phyloP scores from a whole-genome alignment of 1,140 invertebrate genomes.

The Drepana arcuata region DNA sequence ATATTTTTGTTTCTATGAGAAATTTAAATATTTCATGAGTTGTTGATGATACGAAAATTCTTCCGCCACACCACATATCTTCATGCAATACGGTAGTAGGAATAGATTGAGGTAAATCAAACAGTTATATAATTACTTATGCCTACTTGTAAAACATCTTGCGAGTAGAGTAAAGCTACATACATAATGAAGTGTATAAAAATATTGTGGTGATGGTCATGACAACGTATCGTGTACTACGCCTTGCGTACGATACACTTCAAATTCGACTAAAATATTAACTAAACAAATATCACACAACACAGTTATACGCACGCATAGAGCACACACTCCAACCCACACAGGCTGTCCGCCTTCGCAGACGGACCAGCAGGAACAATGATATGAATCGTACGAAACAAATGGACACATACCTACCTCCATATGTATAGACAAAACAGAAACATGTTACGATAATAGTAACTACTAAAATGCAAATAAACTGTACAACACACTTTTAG shows the following conservation, averaged over 20 bases:
- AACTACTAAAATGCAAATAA: too few relatives aligned
- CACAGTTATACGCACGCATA: slow-evolving; percentile 14
- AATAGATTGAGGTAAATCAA: slow-evolving; percentile 50
- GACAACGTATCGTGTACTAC: slow-evolving; percentile 27
- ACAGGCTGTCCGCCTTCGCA: too few relatives aligned
- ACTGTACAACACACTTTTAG: too few relatives aligned
- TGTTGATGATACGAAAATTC: slow-evolving; percentile 41
- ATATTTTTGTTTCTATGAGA: slow-evolving; percentile 10
- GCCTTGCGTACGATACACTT: slow-evolving; percentile 39
- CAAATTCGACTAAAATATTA: slow-evolving; percentile 45
- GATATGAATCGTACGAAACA: slow-evolving; percentile 11
- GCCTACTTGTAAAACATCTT: too few relatives aligned
- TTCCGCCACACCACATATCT: slow-evolving; percentile 29
- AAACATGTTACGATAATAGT: too few relatives aligned
- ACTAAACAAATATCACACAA: slow-evolving; percentile 51
- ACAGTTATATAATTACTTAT: slow-evolving; percentile 25
- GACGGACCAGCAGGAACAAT: slow-evolving; percentile 34
- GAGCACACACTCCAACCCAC: too few relatives aligned
- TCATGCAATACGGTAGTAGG: slow-evolving; percentile 43
- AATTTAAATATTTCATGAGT: slow-evolving; percentile 26
- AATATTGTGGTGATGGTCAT: slow-evolving; percentile 29
- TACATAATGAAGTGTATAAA: slow-evolving; percentile 39
- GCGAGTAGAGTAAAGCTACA: slow-evolving; percentile 42
- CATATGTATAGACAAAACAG: too few relatives aligned
- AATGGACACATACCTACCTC: slow-evolving; percentile 10